phyloP scores from a whole-genome alignment of 2,113 vertebrate genomes.

The Accipiter cooperii region DNA sequence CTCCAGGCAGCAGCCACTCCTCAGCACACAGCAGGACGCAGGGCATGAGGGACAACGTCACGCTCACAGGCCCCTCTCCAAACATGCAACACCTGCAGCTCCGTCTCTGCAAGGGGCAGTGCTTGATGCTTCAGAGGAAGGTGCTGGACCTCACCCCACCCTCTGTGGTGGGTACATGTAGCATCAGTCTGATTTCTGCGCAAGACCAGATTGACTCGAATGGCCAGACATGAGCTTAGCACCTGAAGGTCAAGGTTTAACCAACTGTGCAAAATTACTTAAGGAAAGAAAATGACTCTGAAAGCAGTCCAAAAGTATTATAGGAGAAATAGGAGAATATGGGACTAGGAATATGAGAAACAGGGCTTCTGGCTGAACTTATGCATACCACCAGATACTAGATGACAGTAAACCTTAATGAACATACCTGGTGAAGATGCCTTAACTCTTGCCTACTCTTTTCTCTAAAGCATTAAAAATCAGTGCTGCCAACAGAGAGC shows the following conservation, averaged over 20 bases:
- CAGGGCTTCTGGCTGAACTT: not conserved
- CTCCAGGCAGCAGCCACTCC: not conserved
- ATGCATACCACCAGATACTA: no score
- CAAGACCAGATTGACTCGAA: not conserved
- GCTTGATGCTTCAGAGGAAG: not conserved
- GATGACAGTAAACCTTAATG: not conserved
- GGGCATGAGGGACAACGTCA: not conserved
- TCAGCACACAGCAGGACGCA: not conserved
- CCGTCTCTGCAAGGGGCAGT: not conserved
- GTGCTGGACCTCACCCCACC: not conserved
- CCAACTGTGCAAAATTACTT: not conserved
- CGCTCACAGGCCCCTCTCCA: not conserved
- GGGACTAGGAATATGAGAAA: not conserved
- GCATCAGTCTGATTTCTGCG: not conserved
- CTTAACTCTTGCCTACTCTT: rapidly evolving
- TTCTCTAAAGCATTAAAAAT: not conserved
- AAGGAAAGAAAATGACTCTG: not conserved
- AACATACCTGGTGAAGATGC: not conserved
- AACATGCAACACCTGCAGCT: rapidly evolving
- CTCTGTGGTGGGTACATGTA: not conserved
- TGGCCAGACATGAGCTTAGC: not conserved
- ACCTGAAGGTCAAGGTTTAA: not conserved
- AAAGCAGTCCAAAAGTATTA: not conserved
- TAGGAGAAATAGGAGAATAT: not conserved
- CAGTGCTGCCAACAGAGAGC: not conserved